Evolutionary conservation across 64 coral and sea anemone genomes (phyloP), one percentile per base, ranked within the genome.

Genomic region (Trachythela sp.): DNA sequence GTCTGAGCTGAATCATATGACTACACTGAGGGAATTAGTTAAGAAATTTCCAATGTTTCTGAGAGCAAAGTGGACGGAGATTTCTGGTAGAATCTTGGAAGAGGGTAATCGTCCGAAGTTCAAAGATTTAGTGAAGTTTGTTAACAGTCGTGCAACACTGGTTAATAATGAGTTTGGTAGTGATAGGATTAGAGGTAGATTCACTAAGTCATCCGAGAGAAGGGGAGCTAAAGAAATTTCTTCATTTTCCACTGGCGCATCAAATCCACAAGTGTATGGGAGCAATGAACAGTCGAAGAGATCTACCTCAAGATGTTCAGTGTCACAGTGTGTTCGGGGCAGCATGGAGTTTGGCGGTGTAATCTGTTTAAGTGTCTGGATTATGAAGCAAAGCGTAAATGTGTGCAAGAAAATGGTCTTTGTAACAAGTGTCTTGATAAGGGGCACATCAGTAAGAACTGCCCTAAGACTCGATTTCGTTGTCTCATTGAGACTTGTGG

Each of bases 341-440:
- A 87, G 11, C 94, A 95, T 48, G 67, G 84, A 22, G 8, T 92
- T 13, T 95, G 90, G 94, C 92, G 85, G 34, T 92, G 88, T 60
- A 88, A 89, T 38, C 77, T 71, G 39, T 92, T 92, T 72, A 92
- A 95, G 56, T 30, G 27, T 0, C 49, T 91, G 34, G 83, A 67
- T 26, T 85, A 86, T 42, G 41, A 85, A 41, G 48, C 85, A 50
- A 95, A 54, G 75, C 64, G 83, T 13, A 85, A 95, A 90, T 38
- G 84, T 24, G 91, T 48, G n/a, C n/a, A n/a, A n/a, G n/a, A n/a
- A n/a, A n/a, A n/a, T n/a, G n/a, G n/a, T n/a, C n/a, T n/a, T n/a
- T 95, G 94, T 88, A 88, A 89, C 20, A 95, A 88, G 84, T 95
- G 94, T 70, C 77, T 92, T 13, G 83, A 84, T 30, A 85, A 49